A percentile compares a stretch with the other conserved stretches of the same genome.
These are phyloP conservation scores for Bubo scandiacus DNA, from an alignment of 2,113 vertebrate species.

Conservation along the genomic window DNA sequence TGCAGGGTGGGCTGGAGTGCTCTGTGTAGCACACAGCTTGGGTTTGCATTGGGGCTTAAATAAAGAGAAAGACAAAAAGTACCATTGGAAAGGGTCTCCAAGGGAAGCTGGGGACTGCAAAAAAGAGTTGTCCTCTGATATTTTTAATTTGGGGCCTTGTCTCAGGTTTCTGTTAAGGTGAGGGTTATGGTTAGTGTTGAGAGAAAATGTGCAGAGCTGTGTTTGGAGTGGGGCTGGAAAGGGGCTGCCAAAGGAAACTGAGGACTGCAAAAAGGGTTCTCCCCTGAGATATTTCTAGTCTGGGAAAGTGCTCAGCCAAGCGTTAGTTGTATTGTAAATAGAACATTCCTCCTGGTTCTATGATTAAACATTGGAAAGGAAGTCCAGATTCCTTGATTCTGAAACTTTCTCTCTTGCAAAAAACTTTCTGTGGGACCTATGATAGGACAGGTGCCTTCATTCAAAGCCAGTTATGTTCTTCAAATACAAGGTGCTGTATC, in stretches of 20 bases:
- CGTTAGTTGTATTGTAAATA: constrained; percentile 43
- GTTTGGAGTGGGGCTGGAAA: not conserved
- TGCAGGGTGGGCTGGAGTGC: not conserved
- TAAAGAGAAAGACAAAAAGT: not conserved
- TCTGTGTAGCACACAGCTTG: not conserved
- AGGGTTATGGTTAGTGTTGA: not conserved
- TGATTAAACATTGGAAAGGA: constrained; percentile 18
- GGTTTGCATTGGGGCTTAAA: not conserved
- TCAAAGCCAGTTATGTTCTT: not conserved
- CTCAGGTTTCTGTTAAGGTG: not conserved
- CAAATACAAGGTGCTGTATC: not conserved
- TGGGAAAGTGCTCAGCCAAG: constrained; percentile 35
- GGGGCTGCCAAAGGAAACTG: constrained; percentile 25
- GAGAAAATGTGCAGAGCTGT: not conserved
- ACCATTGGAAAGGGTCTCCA: not conserved
- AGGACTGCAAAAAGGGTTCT: constrained; percentile 12
- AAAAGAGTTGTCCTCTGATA: not conserved
- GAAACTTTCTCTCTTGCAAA: not conserved
- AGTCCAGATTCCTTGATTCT: not conserved
- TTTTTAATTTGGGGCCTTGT: not conserved
- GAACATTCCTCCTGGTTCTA: constrained; percentile 27
- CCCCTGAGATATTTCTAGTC: constrained; percentile 43
- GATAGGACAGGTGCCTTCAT: not conserved
- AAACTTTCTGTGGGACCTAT: not conserved
- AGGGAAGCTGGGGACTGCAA: not conserved